Evolutionary conservation across 1,140 invertebrate genomes (phyloP).

Genomic region (Cotesia chilonis): DNA sequence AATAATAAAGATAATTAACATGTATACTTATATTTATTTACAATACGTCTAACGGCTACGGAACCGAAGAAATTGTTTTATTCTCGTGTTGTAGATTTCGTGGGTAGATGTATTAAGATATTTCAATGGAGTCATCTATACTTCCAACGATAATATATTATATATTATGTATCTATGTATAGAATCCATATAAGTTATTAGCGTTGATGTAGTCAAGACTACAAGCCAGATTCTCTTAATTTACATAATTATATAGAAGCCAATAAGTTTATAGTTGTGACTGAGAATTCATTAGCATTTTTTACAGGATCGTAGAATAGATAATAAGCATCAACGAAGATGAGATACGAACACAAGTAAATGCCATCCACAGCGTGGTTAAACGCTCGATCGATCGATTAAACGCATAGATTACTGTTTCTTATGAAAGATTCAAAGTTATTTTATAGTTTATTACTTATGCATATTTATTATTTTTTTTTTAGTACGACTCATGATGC

Average conservation of each 20-base stretch:
- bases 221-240: constrained; percentile 38
- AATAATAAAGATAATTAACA: no score
- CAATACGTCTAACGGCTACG: no score
- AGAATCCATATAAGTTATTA: neutral
- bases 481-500: no score
- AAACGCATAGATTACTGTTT: constrained; percentile 29
- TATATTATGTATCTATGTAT: neutral
- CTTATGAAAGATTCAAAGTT: no score
- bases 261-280: constrained; percentile 45
- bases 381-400: constrained; percentile 17
- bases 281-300: constrained; percentile 53
- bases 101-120: constrained; percentile 46
- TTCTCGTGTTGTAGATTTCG: no score
- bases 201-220: constrained; percentile 17
- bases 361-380: no score
- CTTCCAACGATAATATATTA: constrained; percentile 24
- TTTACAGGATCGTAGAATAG: constrained; percentile 47
- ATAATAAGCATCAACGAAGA: constrained; percentile 36
- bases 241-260: constrained; percentile 52
- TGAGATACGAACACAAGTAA: no score
- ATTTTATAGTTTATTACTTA: no score
- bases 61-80: no score
- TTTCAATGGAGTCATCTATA: constrained; percentile 29
- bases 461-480: no score
- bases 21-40: no score